Conservation (phyloP, 2,888 invertebrate species). For the Chrysotoxum bicinctum region DNA sequence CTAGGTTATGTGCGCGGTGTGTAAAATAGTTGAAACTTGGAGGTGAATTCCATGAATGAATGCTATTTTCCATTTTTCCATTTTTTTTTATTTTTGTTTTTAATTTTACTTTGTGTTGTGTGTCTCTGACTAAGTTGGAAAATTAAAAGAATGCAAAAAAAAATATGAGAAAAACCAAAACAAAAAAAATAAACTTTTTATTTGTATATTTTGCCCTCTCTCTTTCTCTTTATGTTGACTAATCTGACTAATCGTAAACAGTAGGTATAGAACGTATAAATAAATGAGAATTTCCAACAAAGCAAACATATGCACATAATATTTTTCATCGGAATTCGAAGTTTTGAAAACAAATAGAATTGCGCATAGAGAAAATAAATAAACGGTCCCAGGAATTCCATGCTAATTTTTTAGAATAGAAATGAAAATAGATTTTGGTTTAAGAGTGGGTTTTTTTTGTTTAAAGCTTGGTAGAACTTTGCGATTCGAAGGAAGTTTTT, state of each 20-base stretch:
- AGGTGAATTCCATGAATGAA: conserved; percentile 62
- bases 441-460: neutral
- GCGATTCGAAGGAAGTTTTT: neutral
- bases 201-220: neutral
- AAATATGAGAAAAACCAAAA: neutral
- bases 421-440: neutral
- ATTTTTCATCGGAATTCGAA: neutral
- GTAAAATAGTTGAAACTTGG: conserved; percentile 28
- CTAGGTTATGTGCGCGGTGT: conserved; percentile 49
- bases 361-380: neutral
- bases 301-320: neutral
- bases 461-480: neutral
- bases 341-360: neutral
- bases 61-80: conserved; percentile 9
- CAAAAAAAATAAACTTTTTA: neutral
- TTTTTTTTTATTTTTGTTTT: neutral
- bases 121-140: conserved; percentile 31
- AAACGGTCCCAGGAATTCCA: neutral
- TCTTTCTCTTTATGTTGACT: neutral
- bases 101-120: neutral
- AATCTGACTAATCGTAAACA: neutral
- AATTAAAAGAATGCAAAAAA: conserved; percentile 1
- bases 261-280: neutral
- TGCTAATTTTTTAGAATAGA: neutral
- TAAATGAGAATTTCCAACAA: neutral